phyloP scores from a whole-genome alignment of 1,140 invertebrate genomes.

The Drosophila nebulosa region DNA sequence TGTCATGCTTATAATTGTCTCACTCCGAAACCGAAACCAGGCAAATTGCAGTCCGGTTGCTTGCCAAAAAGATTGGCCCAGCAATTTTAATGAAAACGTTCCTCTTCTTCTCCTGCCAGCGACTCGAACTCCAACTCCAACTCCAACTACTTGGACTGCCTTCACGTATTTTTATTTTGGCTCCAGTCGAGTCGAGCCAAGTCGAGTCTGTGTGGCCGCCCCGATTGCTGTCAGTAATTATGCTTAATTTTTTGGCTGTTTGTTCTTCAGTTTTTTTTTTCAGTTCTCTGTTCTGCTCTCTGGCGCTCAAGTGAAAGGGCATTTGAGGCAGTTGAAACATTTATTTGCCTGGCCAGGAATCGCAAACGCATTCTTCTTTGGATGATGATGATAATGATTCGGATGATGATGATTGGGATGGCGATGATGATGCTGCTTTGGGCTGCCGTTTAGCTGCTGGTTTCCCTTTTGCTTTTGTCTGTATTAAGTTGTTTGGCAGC shows the following conservation, averaged over 20 bases:
- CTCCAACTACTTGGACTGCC: slow-evolving; percentile 31
- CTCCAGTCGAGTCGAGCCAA: background rate
- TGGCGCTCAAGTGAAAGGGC: slow-evolving; percentile 55
- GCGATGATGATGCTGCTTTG: slow-evolving; percentile 12
- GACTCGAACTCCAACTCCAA: background rate
- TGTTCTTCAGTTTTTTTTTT: slow-evolving; percentile 34
- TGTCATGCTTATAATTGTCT: slow-evolving; percentile 80
- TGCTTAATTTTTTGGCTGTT: slow-evolving; percentile 71
- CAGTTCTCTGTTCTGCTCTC: background rate
- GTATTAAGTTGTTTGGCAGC: slow-evolving; percentile 78
- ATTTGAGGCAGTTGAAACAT: slow-evolving; percentile 68
- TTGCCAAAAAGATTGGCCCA: slow-evolving; percentile 49
- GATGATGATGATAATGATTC: slow-evolving; percentile 2
- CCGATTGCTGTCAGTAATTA: slow-evolving; percentile 76
- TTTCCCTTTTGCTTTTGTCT: slow-evolving; percentile 49
- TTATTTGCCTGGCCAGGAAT: slow-evolving; percentile 55
- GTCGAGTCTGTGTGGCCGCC: slow-evolving; percentile 59
- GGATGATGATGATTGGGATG: background rate
- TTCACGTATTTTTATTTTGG: slow-evolving; percentile 51
- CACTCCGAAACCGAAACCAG: slow-evolving; percentile 49
- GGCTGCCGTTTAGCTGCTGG: slow-evolving; percentile 20
- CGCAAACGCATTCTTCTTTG: slow-evolving; percentile 5
- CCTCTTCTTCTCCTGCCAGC: background rate
- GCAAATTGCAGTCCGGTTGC: slow-evolving; percentile 57
- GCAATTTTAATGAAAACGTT: slow-evolving; percentile 77